phyloP scores from a whole-genome alignment of 2,888 invertebrate genomes.

The Xylocampa areola region DNA sequence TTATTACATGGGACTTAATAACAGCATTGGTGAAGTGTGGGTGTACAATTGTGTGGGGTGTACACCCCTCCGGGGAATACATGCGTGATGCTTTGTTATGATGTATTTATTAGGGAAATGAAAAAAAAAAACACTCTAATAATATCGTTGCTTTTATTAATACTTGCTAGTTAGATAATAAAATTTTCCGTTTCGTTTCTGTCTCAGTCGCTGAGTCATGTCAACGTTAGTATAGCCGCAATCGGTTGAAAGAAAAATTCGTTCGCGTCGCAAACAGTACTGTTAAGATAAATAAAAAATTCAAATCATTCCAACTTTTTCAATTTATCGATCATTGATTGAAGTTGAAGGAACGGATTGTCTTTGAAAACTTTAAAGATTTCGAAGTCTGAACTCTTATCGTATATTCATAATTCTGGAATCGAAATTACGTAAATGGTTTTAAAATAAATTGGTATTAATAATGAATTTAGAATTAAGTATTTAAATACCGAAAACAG shows the following conservation, averaged over 20 bases:
- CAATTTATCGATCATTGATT: slow-evolving; percentile 42
- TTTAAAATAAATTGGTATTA: not conserved
- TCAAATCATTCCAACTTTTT: slow-evolving; percentile 33
- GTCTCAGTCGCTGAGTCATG: slow-evolving; percentile 6
- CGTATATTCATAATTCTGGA: slow-evolving; percentile 21
- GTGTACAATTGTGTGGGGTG: too few relatives aligned
- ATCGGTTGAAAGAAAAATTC: slow-evolving; percentile 17
- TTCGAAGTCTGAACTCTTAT: slow-evolving; percentile 19
- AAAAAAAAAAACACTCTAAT: too few relatives aligned
- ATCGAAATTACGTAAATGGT: not conserved
- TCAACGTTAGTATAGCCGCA: slow-evolving; percentile 18
- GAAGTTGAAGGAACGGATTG: slow-evolving; percentile 26
- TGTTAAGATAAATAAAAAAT: slow-evolving; percentile 34
- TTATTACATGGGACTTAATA: too few relatives aligned
- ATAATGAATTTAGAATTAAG: not conserved
- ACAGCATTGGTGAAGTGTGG: too few relatives aligned
- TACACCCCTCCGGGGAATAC: too few relatives aligned
- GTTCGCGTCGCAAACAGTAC: slow-evolving; percentile 14
- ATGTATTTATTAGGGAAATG: too few relatives aligned
- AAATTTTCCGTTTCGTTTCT: slow-evolving; percentile 9
- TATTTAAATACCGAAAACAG: not conserved
- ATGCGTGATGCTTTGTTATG: too few relatives aligned
- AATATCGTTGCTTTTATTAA: too few relatives aligned
- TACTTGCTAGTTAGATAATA: slow-evolving; percentile 8
- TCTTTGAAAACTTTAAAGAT: slow-evolving; percentile 20